phyloP scores from a whole-genome alignment of 1,140 invertebrate species.

The Diuraphis noxia region DNA sequence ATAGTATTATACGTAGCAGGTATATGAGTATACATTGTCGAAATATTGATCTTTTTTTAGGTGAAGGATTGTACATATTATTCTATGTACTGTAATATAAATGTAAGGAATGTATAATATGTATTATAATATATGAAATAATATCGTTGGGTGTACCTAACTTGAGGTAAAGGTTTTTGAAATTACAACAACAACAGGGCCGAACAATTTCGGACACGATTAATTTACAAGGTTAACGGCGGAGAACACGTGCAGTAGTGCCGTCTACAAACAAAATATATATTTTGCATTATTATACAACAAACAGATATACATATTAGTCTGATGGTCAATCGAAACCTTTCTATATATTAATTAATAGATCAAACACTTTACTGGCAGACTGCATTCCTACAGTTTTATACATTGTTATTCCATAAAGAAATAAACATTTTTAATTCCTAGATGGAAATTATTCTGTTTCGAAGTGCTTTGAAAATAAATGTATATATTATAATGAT shows the following conservation, averaged over 20 bases:
- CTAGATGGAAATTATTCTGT: neutral
- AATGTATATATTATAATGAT: no score
- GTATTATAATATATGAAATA: neutral
- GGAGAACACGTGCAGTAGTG: neutral
- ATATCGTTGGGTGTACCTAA: neutral
- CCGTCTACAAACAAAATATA: neutral
- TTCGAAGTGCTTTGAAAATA: no score
- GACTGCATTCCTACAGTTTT: neutral
- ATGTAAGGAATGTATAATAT: no score
- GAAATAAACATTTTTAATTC: neutral
- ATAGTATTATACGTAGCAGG: neutral
- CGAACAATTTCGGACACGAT: neutral
- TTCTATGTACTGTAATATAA: no score
- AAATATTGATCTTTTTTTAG: slow-evolving; percentile 27
- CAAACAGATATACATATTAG: neutral
- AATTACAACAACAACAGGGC: neutral
- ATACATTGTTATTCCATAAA: neutral
- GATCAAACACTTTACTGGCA: neutral
- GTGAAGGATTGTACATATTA: slow-evolving; percentile 6
- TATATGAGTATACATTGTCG: neutral
- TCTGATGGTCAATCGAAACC: neutral
- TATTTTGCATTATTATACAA: neutral
- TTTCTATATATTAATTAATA: neutral
- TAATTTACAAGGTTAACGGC: slow-evolving; percentile 4
- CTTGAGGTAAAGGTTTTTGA: neutral